Conservation (phyloP, 2,888 invertebrate genomes). For the Muscina levida region DNA sequence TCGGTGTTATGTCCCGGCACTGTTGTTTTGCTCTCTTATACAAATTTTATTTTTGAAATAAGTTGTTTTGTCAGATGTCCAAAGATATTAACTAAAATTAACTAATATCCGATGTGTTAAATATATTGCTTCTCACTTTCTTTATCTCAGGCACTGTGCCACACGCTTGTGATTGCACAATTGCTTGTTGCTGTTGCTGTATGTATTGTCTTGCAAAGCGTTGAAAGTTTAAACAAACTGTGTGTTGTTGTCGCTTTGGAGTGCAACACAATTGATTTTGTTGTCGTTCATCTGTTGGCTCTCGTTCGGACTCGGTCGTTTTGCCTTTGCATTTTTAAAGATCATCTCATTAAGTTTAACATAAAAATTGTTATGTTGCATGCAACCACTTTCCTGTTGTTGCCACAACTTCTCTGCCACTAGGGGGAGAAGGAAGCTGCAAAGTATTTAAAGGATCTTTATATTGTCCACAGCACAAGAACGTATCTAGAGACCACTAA, state of each 20-base stretch:
- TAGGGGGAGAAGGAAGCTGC: constrained; percentile 36
- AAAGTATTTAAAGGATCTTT: constrained; percentile 61
- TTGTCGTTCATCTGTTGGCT: constrained; percentile 47
- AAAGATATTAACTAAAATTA: too few species aligned
- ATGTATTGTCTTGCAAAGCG: constrained; percentile 50
- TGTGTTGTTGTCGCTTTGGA: constrained; percentile 61
- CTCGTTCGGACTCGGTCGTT: constrained; percentile 13
- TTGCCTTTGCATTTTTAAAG: constrained; percentile 60
- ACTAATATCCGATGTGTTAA: too few species aligned
- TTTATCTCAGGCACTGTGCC: constrained; percentile 31
- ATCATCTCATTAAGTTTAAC: constrained; percentile 67
- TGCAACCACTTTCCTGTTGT: constrained; percentile 52
- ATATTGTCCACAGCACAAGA: constrained; percentile 39
- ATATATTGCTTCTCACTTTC: too few species aligned
- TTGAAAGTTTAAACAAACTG: constrained; percentile 62
- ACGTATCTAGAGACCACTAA: constrained; percentile 6
- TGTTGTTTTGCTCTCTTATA: too few species aligned
- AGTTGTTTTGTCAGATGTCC: too few species aligned
- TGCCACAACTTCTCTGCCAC: constrained; percentile 1
- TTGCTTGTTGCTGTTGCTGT: constrained; percentile 35
- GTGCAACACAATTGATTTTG: constrained; percentile 46
- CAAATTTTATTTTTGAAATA: too few species aligned
- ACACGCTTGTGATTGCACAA: background rate
- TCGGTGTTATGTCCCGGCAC: too few species aligned
- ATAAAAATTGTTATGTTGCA: constrained; percentile 66